Conservation (phyloP, 2,797 vertebrate genomes). For the Coreius guichenoti region DNA sequence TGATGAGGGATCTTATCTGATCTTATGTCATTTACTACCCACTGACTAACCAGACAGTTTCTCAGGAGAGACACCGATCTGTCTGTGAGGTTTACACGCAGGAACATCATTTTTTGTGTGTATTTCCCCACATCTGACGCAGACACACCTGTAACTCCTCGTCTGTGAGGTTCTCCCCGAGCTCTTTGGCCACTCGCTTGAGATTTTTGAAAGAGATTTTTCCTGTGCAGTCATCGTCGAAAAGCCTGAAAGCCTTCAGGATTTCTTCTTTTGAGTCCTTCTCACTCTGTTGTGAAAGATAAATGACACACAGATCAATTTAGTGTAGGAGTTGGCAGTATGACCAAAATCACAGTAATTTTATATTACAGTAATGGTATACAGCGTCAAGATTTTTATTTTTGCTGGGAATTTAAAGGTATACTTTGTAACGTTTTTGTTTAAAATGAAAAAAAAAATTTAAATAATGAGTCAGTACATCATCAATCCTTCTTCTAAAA, state of each 20-base stretch:
- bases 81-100: neutral
- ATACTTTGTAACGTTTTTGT: neutral
- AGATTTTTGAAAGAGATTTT: conserved; percentile 94
- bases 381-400: neutral
- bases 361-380: neutral
- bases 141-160: conserved; percentile 89
- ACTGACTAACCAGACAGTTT: conserved; percentile 3
- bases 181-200: conserved; percentile 91
- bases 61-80: neutral
- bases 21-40: conserved; percentile 4
- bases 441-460: neutral
- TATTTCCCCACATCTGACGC: conserved; percentile 6
- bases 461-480: neutral
- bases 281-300: conserved; percentile 79
- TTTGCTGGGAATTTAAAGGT: neutral
- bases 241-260: conserved; percentile 91
- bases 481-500: neutral
- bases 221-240: conserved; percentile 92
- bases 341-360: neutral
- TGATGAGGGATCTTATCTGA: conserved; percentile 28
- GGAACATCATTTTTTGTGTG: neutral
- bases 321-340: neutral
- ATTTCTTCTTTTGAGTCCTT: conserved; percentile 96
- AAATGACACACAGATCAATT: neutral
- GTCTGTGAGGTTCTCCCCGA: conserved; percentile 93